Evolutionary conservation across 2,113 vertebrate genomes (phyloP), one percentile per base, ranked within the genome.

Genomic region (Irena cyanogastra): DNA sequence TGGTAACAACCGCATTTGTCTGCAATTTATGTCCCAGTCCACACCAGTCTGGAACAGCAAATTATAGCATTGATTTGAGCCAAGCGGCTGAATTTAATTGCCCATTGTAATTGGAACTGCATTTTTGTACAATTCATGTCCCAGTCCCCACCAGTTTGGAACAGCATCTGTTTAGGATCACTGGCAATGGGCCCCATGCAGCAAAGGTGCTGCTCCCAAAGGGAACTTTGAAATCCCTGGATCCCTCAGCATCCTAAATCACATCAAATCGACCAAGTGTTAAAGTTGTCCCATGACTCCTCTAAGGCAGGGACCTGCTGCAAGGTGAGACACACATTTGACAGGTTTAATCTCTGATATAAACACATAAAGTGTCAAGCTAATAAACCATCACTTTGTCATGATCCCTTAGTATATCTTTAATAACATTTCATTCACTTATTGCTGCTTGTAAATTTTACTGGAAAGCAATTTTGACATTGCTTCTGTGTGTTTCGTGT

Each of bases 151-250:
- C 41, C 37, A 60, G 65, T 77, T 35, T 27, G 44, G 68, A 93
- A 35, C 6, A 39, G n/a, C 59, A 42, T 27, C 74, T 35, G 27
- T 53, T 72, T 14, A 39, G n/a, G 64, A 61, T 37, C 10, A 6
- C 4, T 30, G 81, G 54, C 63, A 71, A 16, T 0, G 15, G 44
- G 75, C 10, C 0, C 5, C 27, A 8, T 0, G 8, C 44, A 30
- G 45, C 0, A 0, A 81, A 84, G 72, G 39, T 54, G 60, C 39
- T 12, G 65, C 35, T 89, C 72, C 60, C 5, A 3, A 24, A 57
- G 59, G 69, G 60, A 90, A n/a, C n/a, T 65, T 56, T 12, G 35
- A 54, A 93, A 78, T 41, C 44, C 53, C 28, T 6, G 13, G 21
- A 28, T 86, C 83, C 45, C 56, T 49, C 31, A 42, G 53, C 37